Evolutionary conservation across 2,113 vertebrate species (phyloP).

Genomic region (Guaruba guarouba): DNA sequence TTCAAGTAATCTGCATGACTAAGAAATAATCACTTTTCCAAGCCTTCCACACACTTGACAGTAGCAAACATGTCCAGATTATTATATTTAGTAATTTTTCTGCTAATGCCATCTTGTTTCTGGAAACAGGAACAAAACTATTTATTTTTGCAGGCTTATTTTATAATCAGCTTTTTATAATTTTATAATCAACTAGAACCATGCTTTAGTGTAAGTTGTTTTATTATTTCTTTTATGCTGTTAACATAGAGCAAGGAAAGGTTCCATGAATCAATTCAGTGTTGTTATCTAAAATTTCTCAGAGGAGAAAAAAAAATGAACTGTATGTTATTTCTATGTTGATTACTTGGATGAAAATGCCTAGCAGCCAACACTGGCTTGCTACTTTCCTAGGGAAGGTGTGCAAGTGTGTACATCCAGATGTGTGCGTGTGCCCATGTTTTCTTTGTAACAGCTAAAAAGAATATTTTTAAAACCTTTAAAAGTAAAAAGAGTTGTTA

Average conservation of each 20-base stretch:
- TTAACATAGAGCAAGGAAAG: not conserved
- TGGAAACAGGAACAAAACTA: not conserved
- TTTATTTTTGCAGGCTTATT: constrained; percentile 11
- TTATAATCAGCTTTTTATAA: not conserved
- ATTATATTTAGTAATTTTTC: not conserved
- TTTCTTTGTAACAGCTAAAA: not conserved
- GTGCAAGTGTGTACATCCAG: not conserved
- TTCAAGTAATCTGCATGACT: not conserved
- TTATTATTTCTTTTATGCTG: not conserved
- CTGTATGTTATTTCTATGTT: not conserved
- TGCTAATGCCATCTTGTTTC: not conserved
- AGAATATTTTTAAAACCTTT: not conserved
- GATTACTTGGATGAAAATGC: not conserved
- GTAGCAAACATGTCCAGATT: not conserved
- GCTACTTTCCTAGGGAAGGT: not conserved
- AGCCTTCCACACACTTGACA: not conserved
- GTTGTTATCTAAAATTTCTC: not conserved
- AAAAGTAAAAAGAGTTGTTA: not conserved
- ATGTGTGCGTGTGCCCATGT: not conserved
- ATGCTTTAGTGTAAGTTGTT: not conserved
- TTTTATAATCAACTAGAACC: not conserved
- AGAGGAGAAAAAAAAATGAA: not conserved
- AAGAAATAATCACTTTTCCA: not conserved
- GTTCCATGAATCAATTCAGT: not conserved
- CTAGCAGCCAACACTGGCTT: not conserved